Conservation (phyloP, 2,113 vertebrate species). For the Ochotona curzoniae region DNA sequence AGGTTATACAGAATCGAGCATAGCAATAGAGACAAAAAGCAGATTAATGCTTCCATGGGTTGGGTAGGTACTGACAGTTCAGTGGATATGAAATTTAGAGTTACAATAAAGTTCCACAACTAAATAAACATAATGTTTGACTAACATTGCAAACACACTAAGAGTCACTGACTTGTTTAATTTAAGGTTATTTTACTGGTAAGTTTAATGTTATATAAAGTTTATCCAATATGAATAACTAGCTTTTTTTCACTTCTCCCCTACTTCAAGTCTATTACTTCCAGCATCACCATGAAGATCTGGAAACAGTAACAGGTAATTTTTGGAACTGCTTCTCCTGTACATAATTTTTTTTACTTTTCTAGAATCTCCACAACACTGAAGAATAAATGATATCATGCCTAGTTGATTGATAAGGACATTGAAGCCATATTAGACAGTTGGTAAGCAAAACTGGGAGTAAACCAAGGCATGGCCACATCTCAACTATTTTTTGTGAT, state of each 20-base stretch:
- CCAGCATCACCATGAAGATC: neutral
- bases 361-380: neutral
- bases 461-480: neutral
- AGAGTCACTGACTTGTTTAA: neutral
- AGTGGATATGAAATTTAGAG: neutral
- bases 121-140: neutral
- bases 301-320: neutral
- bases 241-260: neutral
- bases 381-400: neutral
- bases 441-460: neutral
- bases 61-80: neutral
- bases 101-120: neutral
- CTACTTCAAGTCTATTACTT: neutral
- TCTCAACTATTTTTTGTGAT: neutral
- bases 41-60: neutral
- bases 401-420: neutral
- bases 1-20: neutral
- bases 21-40: neutral
- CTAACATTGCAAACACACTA: neutral
- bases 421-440: neutral
- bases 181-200: neutral
- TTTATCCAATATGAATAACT: neutral
- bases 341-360: neutral
- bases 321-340: neutral
- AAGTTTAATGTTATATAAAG: neutral